These are phyloP conservation scores for Bombus confusus DNA, from an alignment of 1,140 invertebrate genomes.

Conservation along the genomic window DNA sequence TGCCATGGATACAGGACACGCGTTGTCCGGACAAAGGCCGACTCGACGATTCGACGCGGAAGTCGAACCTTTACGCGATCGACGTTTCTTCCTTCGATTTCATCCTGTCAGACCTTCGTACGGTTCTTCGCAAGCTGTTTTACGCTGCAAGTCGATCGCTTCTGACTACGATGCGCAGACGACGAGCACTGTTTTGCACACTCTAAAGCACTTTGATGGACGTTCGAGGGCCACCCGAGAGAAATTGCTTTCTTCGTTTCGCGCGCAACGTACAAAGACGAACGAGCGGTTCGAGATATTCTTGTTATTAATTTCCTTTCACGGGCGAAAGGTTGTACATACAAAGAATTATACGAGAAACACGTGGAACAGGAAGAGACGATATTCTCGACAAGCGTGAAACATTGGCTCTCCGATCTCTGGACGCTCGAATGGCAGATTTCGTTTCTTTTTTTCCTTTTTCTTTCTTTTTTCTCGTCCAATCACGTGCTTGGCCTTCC, in stretches of 20 bases:
- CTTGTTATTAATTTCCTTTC: not conserved
- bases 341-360: not conserved
- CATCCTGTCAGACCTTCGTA: not conserved
- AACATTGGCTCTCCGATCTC: not conserved
- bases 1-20: constrained; percentile 4
- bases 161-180: not conserved
- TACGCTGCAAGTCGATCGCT: not conserved
- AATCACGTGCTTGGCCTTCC: constrained; percentile 5
- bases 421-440: not conserved
- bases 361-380: too few species aligned
- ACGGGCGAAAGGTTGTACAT: not conserved
- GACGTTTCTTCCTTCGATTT: not conserved
- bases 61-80: not conserved
- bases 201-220: too few species aligned
- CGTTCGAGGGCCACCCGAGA: not conserved
- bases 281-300: not conserved
- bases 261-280: too few species aligned
- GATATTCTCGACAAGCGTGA: not conserved
- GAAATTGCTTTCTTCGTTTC: not conserved
- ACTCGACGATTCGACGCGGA: constrained; percentile 31
- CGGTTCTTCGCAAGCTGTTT: too few species aligned
- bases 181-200: not conserved
- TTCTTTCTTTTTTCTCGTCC: not conserved
- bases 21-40: constrained; percentile 22
- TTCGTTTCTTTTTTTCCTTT: not conserved